Conservation (phyloP, 1,140 invertebrate genomes). For the Batillaria attramentaria region DNA sequence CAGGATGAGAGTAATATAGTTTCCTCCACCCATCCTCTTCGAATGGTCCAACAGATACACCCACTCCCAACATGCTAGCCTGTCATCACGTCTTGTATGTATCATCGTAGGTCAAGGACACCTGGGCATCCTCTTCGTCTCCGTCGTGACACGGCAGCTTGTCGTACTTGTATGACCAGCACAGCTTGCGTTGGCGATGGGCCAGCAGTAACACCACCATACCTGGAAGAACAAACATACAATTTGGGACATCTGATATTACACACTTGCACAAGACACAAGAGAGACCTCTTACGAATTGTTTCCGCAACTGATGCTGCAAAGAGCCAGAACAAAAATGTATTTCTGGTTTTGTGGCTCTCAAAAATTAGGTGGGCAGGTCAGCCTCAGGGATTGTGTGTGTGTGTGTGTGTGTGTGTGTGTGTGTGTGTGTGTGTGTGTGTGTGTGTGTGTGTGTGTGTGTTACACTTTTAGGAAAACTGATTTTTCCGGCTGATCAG, state of each 20-base stretch:
- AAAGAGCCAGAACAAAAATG: background rate
- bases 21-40: background rate
- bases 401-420: no score
- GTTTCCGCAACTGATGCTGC: background rate
- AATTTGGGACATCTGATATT: no score
- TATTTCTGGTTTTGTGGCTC: background rate
- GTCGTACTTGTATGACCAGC: slow-evolving; percentile 28
- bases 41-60: background rate
- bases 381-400: no score
- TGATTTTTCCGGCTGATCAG: background rate
- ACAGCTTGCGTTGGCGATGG: slow-evolving; percentile 23
- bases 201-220: background rate
- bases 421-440: no score
- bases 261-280: no score
- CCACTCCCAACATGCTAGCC: background rate
- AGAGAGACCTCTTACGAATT: background rate
- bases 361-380: background rate
- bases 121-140: slow-evolving; percentile 13
- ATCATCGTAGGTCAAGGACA: slow-evolving; percentile 25
- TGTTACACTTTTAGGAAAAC: no score
- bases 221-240: background rate
- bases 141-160: slow-evolving; percentile 32
- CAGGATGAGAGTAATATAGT: background rate
- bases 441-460: no score
- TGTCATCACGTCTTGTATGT: slow-evolving; percentile 3